phyloP scores from a whole-genome alignment of 2,888 invertebrate genomes.

The Tuberolachnus salignus region DNA sequence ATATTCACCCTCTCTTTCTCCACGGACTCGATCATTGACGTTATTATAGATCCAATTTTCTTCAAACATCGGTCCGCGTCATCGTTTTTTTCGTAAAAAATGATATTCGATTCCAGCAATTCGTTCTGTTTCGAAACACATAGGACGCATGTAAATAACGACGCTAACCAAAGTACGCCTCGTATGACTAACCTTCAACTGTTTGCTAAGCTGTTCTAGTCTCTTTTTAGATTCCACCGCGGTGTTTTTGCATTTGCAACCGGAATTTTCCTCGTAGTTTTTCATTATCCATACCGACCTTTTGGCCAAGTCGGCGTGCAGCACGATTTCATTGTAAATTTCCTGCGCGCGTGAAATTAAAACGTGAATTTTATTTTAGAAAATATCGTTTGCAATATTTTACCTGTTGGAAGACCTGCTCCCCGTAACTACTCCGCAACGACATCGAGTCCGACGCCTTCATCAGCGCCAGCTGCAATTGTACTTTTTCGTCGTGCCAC shows the following conservation, averaged over 20 bases:
- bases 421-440: background rate
- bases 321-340: slow-evolving; percentile 80
- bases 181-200: slow-evolving; percentile 69
- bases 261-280: background rate
- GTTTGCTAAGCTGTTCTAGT: slow-evolving; percentile 73
- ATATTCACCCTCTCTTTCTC: slow-evolving; percentile 54
- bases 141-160: background rate
- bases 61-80: slow-evolving; percentile 45
- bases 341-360: slow-evolving; percentile 65
- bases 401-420: slow-evolving; percentile 36
- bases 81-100: slow-evolving; percentile 38
- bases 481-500: slow-evolving; percentile 32
- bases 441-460: slow-evolving; percentile 6
- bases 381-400: background rate
- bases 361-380: background rate
- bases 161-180: background rate
- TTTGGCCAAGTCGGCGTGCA: slow-evolving; percentile 76
- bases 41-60: slow-evolving; percentile 40
- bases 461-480: slow-evolving; percentile 36
- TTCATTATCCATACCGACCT: slow-evolving; percentile 77
- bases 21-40: slow-evolving; percentile 48
- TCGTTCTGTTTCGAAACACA: slow-evolving; percentile 46
- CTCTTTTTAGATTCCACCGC: slow-evolving; percentile 71
- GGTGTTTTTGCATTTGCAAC: slow-evolving; percentile 30
- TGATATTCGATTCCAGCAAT: slow-evolving; percentile 56